Conservation (phyloP, 2,113 vertebrate species). For the Colaptes auratus region DNA sequence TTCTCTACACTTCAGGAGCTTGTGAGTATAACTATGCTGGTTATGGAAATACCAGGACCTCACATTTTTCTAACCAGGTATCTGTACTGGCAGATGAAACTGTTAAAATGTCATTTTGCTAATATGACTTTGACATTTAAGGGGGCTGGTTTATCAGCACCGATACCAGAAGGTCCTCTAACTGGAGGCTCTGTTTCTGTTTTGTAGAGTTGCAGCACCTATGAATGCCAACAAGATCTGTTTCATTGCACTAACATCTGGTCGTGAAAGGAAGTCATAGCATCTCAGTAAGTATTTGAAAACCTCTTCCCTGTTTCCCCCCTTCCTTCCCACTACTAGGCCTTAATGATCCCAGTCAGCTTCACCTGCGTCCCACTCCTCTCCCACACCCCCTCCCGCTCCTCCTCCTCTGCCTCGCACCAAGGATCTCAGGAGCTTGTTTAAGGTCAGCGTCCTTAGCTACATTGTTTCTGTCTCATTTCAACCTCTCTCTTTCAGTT, state of each 20-base stretch:
- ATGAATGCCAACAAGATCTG: not conserved
- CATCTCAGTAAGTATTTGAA: not conserved
- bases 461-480: not conserved
- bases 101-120: not conserved
- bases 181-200: not conserved
- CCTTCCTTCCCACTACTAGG: not conserved
- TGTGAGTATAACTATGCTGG: not conserved
- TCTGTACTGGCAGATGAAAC: not conserved
- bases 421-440: not conserved
- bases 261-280: not conserved
- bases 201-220: not conserved
- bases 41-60: not conserved
- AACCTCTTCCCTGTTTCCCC: not conserved
- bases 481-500: not conserved
- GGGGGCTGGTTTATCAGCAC: not conserved
- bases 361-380: not conserved
- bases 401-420: too few species aligned
- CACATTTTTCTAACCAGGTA: not conserved
- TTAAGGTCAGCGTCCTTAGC: not conserved
- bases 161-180: not conserved
- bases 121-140: not conserved
- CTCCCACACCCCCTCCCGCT: too few species aligned
- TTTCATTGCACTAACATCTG: accelerated
- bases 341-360: not conserved
- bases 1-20: not conserved